These are phyloP conservation scores for Patagioenas fasciata DNA, from an alignment of 2,113 vertebrate species.

Conservation along the genomic window DNA sequence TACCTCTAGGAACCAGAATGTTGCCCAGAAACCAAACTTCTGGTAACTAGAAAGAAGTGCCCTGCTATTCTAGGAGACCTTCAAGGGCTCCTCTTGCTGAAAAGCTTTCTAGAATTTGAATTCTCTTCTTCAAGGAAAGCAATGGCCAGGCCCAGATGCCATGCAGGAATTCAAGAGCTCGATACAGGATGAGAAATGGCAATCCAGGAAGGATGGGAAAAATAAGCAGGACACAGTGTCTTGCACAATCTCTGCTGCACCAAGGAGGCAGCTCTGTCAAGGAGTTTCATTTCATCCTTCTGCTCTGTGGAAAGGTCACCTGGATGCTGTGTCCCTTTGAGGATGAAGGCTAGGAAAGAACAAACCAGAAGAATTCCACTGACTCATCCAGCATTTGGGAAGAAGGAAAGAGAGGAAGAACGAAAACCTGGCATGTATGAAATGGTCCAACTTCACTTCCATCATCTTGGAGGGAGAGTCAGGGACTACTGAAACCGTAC, in stretches of 20 bases:
- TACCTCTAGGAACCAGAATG: neutral
- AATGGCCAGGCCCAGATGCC: neutral
- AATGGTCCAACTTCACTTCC: neutral
- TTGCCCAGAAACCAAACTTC: neutral
- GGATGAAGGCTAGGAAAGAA: neutral
- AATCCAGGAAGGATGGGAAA: neutral
- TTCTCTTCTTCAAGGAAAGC: neutral
- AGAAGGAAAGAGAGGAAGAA: neutral
- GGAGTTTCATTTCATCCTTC: neutral
- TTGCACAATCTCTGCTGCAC: neutral
- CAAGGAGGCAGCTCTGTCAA: neutral
- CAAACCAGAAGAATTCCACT: neutral
- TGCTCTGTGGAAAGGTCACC: neutral
- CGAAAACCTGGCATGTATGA: neutral
- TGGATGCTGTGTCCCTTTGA: neutral
- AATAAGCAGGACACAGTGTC: neutral
- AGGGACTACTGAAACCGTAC: neutral
- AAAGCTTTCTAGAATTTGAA: neutral
- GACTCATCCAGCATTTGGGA: neutral
- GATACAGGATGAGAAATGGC: fast-evolving
- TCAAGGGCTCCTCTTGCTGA: neutral
- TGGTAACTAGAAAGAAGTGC: neutral
- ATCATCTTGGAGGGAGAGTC: neutral
- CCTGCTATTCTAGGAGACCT: neutral
- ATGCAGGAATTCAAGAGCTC: neutral